These are phyloP conservation scores for Australoheros scitulus DNA, from an alignment of 2,113 vertebrate species.

Conservation along the genomic window DNA sequence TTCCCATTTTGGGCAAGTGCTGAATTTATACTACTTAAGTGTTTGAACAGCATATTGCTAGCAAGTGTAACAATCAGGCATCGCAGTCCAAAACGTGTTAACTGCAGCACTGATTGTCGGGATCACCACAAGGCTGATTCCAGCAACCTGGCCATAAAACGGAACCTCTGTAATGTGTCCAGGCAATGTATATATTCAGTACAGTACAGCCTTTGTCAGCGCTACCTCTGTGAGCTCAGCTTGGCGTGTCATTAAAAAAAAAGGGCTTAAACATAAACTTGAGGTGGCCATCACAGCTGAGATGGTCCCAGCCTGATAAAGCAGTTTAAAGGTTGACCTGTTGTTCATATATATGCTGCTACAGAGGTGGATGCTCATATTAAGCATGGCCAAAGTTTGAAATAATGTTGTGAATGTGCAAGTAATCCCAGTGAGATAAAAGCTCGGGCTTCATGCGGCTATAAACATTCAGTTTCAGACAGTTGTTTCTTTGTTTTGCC, in stretches of 20 bases:
- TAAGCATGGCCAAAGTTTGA: no score
- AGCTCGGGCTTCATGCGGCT: background rate
- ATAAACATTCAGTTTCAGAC: background rate
- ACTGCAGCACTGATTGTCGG: no score
- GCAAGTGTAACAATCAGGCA: background rate
- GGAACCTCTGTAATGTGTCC: no score
- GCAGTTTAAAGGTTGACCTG: background rate
- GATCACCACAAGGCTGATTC: background rate
- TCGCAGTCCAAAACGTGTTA: background rate
- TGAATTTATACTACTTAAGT: no score
- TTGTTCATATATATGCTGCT: background rate
- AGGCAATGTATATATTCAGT: no score
- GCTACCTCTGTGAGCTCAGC: background rate
- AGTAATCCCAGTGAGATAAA: no score
- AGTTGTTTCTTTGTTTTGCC: background rate
- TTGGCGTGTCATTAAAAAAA: background rate
- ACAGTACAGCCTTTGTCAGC: background rate
- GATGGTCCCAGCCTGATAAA: background rate
- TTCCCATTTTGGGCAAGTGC: no score
- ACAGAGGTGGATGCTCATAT: no score
- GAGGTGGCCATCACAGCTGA: constrained; percentile 27
- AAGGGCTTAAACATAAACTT: constrained; percentile 9
- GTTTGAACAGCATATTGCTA: no score
- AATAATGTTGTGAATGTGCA: no score
- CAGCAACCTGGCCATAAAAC: background rate